These are phyloP conservation scores for Sebastes miniatus DNA, from an alignment of 2,797 vertebrate genomes.

Conservation along the genomic window DNA sequence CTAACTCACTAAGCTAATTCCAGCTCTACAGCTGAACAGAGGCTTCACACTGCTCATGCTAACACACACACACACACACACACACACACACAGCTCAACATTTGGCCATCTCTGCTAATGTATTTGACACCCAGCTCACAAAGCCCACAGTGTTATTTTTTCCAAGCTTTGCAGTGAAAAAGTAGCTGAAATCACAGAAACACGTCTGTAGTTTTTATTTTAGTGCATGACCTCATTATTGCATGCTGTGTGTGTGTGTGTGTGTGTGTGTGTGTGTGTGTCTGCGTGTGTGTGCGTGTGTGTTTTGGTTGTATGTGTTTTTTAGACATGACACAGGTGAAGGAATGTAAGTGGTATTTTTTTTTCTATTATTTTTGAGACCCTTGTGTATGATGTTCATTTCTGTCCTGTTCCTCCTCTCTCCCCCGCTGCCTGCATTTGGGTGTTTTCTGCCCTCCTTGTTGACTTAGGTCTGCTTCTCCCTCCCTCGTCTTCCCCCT, in stretches of 20 bases:
- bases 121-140: conserved; percentile 24
- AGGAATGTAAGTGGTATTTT: conserved; percentile 95
- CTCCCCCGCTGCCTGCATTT: conserved; percentile 22
- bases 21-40: conserved; percentile 7
- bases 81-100: conserved; percentile 40
- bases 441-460: background rate
- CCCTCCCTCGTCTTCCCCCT: background rate
- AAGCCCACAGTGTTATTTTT: conserved; percentile 21
- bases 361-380: conserved; percentile 66
- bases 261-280: conserved; percentile 78
- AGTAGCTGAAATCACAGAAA: conserved; percentile 29
- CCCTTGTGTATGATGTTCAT: conserved; percentile 25
- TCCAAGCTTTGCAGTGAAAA: conserved; percentile 10
- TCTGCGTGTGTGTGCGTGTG: conserved; percentile 76
- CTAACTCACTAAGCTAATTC: conserved; percentile 35
- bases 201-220: conserved; percentile 54
- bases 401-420: background rate
- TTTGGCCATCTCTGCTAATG: conserved; percentile 36
- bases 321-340: conserved; percentile 94
- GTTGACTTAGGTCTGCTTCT: conserved; percentile 2
- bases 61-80: conserved; percentile 55
- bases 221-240: conserved; percentile 83
- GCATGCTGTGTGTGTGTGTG: conserved; percentile 87
- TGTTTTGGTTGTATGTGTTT: conserved; percentile 64
- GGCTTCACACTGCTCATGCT: conserved; percentile 53